These are phyloP conservation scores for Cheilosia urbana DNA, from an alignment of 2,888 invertebrate genomes.

Conservation along the genomic window DNA sequence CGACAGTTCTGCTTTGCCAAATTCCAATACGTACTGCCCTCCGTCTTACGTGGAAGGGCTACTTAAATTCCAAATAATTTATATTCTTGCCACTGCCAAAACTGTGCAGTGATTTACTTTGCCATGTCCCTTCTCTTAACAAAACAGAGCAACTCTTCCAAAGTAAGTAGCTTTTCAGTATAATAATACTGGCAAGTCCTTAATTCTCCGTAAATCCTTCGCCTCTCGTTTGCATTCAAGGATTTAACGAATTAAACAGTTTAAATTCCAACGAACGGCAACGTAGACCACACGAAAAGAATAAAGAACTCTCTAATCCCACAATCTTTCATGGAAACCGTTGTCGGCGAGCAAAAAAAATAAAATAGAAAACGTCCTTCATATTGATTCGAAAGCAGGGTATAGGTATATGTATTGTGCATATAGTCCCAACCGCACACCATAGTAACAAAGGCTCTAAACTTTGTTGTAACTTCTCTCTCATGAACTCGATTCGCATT, in stretches of 20 bases:
- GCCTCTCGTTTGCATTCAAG: background rate
- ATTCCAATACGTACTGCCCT: too few relatives aligned
- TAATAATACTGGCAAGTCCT: background rate
- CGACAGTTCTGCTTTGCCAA: too few relatives aligned
- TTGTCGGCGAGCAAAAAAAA: background rate
- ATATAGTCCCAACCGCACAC: slow-evolving; percentile 18
- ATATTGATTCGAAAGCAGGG: slow-evolving; percentile 21
- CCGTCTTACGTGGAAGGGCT: too few relatives aligned
- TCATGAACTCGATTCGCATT: slow-evolving; percentile 36
- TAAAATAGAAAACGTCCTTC: slow-evolving; percentile 8
- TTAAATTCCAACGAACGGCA: background rate
- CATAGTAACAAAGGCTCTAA: slow-evolving; percentile 50
- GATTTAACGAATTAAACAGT: background rate
- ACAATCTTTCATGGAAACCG: slow-evolving; percentile 4
- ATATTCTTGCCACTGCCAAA: too few relatives aligned
- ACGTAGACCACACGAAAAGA: background rate
- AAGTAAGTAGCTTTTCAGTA: background rate
- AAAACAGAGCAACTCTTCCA: background rate
- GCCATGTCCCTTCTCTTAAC: too few relatives aligned
- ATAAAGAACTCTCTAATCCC: background rate
- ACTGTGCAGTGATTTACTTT: too few relatives aligned
- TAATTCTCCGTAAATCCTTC: background rate
- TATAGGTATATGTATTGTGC: background rate
- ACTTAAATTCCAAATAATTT: too few relatives aligned
- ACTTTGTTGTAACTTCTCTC: background rate